Base-by-base conservation (phyloP, 2,113 vertebrate genomes). In the Apaloderma vittatum region DNA sequence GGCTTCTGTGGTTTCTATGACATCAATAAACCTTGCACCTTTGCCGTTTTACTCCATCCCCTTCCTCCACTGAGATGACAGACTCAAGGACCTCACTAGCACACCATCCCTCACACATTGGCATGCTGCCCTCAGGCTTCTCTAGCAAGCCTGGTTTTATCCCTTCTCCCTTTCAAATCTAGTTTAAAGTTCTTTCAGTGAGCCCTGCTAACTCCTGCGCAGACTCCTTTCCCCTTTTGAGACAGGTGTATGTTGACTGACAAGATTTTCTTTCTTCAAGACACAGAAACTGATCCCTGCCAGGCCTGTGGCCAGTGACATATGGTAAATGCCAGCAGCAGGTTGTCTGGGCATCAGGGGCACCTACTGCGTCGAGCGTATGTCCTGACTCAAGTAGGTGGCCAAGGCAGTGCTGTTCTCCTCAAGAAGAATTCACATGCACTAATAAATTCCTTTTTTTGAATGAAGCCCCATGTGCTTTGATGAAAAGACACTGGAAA, bases 401-500 rank as follows among this genome's bases (percentile, higher is more conserved):
- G 65, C 68, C 90, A 45, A 32, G 74, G 52, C 75, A 58, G 29
- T 5, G 57, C 86, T n/a, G 7, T 1, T 65, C 79, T 67, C 59
- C 2, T 2, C 43, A 71, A 59, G n/a, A 51, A 84, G 57, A 51
- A 48, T 4, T 45, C 12, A 5, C 23, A 32, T 21, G 48, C 20
- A 16, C 29, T 49, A 65, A 61, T 3, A 67, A 76, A 13, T 1
- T 10, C 3, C 6, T 5, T 27, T 36, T 71, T n/a, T 30, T 43
- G 12, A 94, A 80, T 3, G 57, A 57, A 90, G 36, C 23, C 63
- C 12, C 5, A 3, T 9, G 36, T 48, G 57, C 68, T 84, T 59
- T 80, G 88, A 80, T 77, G 40, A 92, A 96, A 86, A 90, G 83
- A 88, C 57, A 78, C 36, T 15, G 40, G 72, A 49, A 88, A 96